Base-by-base conservation (phyloP, 2,888 invertebrate species). In the Blastobasis adustella region DNA sequence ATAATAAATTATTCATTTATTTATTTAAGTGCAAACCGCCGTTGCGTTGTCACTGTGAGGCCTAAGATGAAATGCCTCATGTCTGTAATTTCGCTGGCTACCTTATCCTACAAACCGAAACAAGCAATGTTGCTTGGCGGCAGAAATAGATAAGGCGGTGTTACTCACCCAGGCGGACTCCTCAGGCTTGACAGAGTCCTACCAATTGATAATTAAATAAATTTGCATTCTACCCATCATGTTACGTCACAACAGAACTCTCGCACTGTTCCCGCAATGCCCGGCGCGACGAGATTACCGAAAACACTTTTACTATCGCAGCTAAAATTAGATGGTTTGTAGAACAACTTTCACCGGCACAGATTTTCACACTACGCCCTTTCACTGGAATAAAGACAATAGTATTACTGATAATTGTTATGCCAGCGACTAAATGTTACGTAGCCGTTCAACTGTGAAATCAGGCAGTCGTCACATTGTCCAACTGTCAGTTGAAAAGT, bases 351-450 rank as follows among this genome's bases (percentile, higher is more conserved):
- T 73, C 69, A 71, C 79, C 70, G 73, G 67, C 63, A 53, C 56
- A 60, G 61, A 63, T 66, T 67, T 76, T 76, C 72, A 63, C 72
- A 64, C 67, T 61, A 60, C 67, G 75, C 82, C 82, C 75, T 72
- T 79, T 76, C 78, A 69, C 71, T 65, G 61, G 74, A 65, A 72
- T 71, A 65, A 67, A 82, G 76, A 86, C 86, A 86, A 86, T 85
- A 69, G 79, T 64, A 71, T 74, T 75, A 74, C 63, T 51, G 60
- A 69, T 79, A 80, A 84, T 84, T 79, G 71, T 76, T 64, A 69
- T 66, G 65, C 63, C 53, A 50, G 55, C 54, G 65, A 69, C 71
- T 71, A 74, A 78, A 80, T 76, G 76, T 71, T 73, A 72, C 65
- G 79, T 69, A 49, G 69, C 67, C 37, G 67, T 52, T 51, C 44